These are phyloP conservation scores for Zaprionus ghesquierei DNA, from an alignment of 1,140 invertebrate species.

Conservation along the genomic window DNA sequence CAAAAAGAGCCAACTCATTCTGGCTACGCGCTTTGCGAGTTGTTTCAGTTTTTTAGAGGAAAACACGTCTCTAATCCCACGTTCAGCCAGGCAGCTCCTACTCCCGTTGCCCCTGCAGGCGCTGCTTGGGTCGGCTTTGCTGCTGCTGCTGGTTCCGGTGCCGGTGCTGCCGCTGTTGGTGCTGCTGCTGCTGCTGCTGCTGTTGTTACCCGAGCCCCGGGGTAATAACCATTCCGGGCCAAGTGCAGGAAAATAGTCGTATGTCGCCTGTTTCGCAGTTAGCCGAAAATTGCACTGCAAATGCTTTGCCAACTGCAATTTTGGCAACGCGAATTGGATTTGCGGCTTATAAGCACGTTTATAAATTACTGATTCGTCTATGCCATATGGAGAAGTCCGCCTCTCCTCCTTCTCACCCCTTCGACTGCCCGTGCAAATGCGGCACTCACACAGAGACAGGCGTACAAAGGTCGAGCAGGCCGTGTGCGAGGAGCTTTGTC, in stretches of 20 bases:
- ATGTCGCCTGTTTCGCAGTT: constrained; percentile 15
- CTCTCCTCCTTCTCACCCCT: too few species aligned
- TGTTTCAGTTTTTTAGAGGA: constrained; percentile 42
- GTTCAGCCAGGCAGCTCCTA: neutral
- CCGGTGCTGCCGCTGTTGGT: neutral
- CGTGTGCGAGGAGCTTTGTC: constrained; percentile 38
- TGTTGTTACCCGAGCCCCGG: neutral
- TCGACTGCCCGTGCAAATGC: neutral
- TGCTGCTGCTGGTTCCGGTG: neutral
- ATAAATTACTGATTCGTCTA: constrained; percentile 76
- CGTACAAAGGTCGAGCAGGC: neutral
- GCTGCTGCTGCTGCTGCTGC: neutral
- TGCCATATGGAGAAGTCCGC: constrained; percentile 35
- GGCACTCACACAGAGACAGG: neutral
- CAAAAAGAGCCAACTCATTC: constrained; percentile 43
- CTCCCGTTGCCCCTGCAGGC: neutral
- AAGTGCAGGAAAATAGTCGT: constrained; percentile 26
- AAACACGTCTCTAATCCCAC: neutral
- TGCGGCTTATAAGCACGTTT: constrained; percentile 78
- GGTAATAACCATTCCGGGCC: constrained; percentile 32
- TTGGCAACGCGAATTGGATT: constrained; percentile 70
- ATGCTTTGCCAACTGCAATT: constrained; percentile 60
- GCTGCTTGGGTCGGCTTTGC: neutral
- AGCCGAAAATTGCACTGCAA: constrained; percentile 29
- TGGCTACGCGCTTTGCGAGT: constrained; percentile 53